Evolutionary conservation across 1,140 invertebrate genomes (phyloP).

Genomic region (Drosophila serrata): DNA sequence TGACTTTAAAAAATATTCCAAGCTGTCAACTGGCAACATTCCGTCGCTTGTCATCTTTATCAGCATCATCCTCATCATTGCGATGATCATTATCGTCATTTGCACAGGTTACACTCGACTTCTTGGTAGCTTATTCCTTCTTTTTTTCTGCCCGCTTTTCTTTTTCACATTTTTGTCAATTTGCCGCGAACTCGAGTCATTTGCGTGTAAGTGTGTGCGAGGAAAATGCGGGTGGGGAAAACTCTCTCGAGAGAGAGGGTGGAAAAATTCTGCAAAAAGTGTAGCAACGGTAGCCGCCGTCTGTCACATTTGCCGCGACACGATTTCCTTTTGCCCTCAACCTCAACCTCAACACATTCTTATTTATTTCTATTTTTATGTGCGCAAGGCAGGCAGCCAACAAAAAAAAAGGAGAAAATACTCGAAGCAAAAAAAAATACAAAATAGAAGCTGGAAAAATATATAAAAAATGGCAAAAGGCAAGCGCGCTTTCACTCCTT

Average conservation of each 20-base stretch:
- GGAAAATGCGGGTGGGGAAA: background rate
- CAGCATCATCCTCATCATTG: constrained; percentile 14
- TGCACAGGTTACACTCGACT: constrained; percentile 42
- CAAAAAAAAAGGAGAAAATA: no score
- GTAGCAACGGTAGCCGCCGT: constrained; percentile 46
- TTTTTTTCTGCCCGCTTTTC: constrained; percentile 49
- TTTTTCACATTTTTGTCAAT: constrained; percentile 65
- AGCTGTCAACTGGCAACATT: constrained; percentile 30
- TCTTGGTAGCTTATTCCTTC: constrained; percentile 41
- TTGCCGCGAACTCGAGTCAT: constrained; percentile 68
- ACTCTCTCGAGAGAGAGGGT: background rate
- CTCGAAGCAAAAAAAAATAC: constrained; percentile 6
- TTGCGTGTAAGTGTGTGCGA: constrained; percentile 28
- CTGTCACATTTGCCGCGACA: constrained; percentile 75
- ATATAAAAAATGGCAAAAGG: constrained; percentile 28
- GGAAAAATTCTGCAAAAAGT: constrained; percentile 1
- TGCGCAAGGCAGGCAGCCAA: constrained; percentile 3
- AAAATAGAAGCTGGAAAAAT: constrained; percentile 13
- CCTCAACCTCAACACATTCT: constrained; percentile 37
- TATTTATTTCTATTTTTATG: constrained; percentile 80
- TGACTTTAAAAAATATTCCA: constrained; percentile 40
- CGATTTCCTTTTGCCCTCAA: constrained; percentile 69
- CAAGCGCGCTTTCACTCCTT: constrained; percentile 70
- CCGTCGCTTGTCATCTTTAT: constrained; percentile 33
- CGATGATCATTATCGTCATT: constrained; percentile 51